These are phyloP conservation scores for Rhynchomys soricoides DNA, from an alignment of 2,113 vertebrate genomes.

Conservation along the genomic window DNA sequence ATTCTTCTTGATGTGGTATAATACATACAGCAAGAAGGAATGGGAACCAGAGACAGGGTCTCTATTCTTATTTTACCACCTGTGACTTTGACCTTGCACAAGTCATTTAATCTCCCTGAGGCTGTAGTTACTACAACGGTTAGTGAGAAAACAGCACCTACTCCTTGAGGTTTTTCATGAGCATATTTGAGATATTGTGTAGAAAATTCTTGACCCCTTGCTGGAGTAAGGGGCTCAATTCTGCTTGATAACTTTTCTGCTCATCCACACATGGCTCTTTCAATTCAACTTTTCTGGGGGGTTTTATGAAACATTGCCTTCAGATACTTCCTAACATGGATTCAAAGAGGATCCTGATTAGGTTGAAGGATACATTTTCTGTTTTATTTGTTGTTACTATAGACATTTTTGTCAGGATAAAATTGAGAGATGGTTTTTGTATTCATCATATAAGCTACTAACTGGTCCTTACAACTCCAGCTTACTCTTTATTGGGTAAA, in stretches of 20 bases:
- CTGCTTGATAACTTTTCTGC: not conserved
- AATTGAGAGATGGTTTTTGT: not conserved
- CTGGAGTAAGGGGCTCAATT: not conserved
- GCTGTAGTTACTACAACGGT: not conserved
- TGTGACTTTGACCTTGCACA: not conserved
- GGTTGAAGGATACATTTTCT: not conserved
- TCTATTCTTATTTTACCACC: not conserved
- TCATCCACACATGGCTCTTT: not conserved
- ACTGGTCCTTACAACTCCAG: conserved; percentile 15
- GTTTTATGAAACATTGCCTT: not conserved
- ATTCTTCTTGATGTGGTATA: not conserved
- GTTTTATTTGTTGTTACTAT: not conserved
- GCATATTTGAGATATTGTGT: not conserved
- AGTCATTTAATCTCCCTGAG: not conserved
- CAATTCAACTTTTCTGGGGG: not conserved
- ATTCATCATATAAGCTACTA: not conserved
- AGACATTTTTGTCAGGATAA: not conserved
- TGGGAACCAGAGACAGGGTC: not conserved
- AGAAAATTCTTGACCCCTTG: not conserved
- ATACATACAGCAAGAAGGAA: not conserved
- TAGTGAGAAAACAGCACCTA: not conserved
- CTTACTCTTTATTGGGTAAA: not conserved
- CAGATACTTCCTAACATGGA: not conserved
- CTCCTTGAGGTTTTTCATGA: not conserved
- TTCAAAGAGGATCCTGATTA: not conserved